Evolutionary conservation across 2,797 vertebrate genomes (phyloP).

Genomic region (Somateria mollissima): DNA sequence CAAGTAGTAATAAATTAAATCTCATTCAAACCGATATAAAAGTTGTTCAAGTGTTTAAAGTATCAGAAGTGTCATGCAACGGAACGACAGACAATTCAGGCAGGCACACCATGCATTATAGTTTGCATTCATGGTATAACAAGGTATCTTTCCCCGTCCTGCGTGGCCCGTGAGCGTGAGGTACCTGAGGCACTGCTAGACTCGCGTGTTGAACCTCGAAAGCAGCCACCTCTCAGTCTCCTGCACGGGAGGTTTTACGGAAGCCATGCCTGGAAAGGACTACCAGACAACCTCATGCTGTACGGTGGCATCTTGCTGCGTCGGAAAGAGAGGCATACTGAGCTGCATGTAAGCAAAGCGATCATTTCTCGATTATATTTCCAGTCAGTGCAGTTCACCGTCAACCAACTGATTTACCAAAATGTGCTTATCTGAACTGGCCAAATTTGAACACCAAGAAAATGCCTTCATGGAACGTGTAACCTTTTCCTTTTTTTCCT

Average conservation of each 20-base stretch:
- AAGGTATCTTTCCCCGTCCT: conserved; percentile 49
- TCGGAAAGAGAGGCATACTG: conserved; percentile 59
- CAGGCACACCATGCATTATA: conserved; percentile 84
- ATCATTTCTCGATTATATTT: conserved; percentile 77
- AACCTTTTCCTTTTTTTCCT: conserved; percentile 57
- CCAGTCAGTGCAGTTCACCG: conserved; percentile 58
- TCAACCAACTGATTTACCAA: conserved; percentile 50
- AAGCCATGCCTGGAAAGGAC: conserved; percentile 46
- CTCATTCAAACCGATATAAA: conserved; percentile 88
- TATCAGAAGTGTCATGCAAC: conserved; percentile 90
- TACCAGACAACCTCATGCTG: conserved; percentile 40
- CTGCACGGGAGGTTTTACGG: conserved; percentile 51
- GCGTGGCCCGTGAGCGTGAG: conserved; percentile 58
- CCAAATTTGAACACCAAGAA: conserved; percentile 77
- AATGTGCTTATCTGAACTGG: conserved; percentile 81
- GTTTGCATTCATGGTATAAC: conserved; percentile 73
- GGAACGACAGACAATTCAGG: conserved; percentile 82
- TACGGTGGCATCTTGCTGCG: conserved; percentile 38
- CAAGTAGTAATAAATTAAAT: conserved; percentile 94
- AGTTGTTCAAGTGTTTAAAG: conserved; percentile 91
- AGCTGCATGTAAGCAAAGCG: conserved; percentile 79
- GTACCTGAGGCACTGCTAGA: conserved; percentile 48
- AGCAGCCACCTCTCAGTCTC: not conserved
- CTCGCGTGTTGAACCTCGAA: not conserved
- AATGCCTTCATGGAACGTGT: conserved; percentile 76